Base-by-base conservation (phyloP, 2,113 vertebrate species). In the Corydoras sp. region DNA sequence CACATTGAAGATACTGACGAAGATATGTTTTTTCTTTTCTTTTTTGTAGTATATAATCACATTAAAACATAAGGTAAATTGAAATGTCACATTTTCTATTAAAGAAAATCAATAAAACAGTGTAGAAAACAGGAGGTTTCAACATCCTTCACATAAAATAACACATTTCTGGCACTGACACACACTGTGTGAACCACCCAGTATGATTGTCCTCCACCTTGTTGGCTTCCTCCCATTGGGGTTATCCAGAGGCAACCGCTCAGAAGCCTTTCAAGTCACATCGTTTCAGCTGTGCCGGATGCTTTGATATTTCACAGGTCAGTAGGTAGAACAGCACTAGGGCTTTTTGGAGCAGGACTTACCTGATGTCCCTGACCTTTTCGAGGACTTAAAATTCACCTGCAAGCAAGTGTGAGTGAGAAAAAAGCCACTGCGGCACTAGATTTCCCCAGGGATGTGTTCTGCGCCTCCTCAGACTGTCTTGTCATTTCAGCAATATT, bases 241-340 rank as follows among this genome's bases (percentile, higher is more conserved):
- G 82, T 88, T 79, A 83, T 71, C 68, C 56, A 31, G 68, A 77
- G 84, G 84, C 85, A 82, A 84, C 75, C 65, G 79, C 81, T 82
- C 82, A 89, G 18, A 84, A 87, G 83, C 83, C 81, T 86, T 85
- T 86, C 81, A 89, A 87, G 87, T 89, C 86, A 82, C 87, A 88
- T 89, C 83, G 87, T 88, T 88, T 88, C 87, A 83, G 81, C 77
- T 77, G 35, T 3, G 83, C 82, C 79, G 80, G 80, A 82, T 84
- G 85, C 80, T 53, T 69, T 85, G 83, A 82, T 87, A 86, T 88
- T 91, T 89, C 83, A 89, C 87, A 88, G 87, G 89, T 89, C 89
- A 89, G 74, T 75, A 80, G 77, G 67, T 81, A 80, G 86, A 86
- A 85, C 85, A 83, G 84, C 73, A 80, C 79, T 72, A 65, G 31